These are phyloP conservation scores for Axea sp. DNA, from an alignment of 2,888 invertebrate species.

Conservation along the genomic window DNA sequence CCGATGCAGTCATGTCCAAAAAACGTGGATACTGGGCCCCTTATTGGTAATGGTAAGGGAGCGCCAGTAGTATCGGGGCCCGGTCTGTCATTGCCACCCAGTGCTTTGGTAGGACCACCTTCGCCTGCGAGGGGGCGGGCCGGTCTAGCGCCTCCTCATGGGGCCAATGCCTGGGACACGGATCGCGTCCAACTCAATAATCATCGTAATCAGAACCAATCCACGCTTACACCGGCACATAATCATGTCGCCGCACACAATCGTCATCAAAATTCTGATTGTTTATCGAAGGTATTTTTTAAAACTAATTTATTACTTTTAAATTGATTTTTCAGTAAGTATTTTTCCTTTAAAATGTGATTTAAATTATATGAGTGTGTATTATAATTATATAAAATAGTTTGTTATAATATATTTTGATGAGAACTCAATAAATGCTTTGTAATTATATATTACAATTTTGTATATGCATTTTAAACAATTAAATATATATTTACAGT, in stretches of 20 bases:
- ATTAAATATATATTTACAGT: too few species aligned
- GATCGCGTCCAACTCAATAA: conserved; percentile 81
- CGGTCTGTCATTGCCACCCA: conserved; percentile 80
- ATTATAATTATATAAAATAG: too few species aligned
- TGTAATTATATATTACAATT: too few species aligned
- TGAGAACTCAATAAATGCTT: too few species aligned
- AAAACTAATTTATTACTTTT: too few species aligned
- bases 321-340: too few species aligned
- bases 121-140: conserved; percentile 82
- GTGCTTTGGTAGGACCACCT: conserved; percentile 79
- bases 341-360: too few species aligned
- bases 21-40: conserved; percentile 99
- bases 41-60: conserved; percentile 96
- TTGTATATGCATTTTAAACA: too few species aligned
- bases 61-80: conserved; percentile 79
- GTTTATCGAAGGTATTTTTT: conserved; percentile 71
- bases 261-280: conserved; percentile 71
- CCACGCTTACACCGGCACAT: conserved; percentile 73
- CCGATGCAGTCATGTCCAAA: conserved; percentile 97
- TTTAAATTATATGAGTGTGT: too few species aligned
- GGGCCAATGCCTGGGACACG: conserved; percentile 79
- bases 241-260: conserved; percentile 75
- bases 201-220: conserved; percentile 74
- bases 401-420: too few species aligned
- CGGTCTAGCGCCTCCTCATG: conserved; percentile 78